A percentile compares a stretch with the other conserved stretches of the same genome.
Conservation (phyloP, 2,113 vertebrate genomes). For the Maylandia zebra region DNA sequence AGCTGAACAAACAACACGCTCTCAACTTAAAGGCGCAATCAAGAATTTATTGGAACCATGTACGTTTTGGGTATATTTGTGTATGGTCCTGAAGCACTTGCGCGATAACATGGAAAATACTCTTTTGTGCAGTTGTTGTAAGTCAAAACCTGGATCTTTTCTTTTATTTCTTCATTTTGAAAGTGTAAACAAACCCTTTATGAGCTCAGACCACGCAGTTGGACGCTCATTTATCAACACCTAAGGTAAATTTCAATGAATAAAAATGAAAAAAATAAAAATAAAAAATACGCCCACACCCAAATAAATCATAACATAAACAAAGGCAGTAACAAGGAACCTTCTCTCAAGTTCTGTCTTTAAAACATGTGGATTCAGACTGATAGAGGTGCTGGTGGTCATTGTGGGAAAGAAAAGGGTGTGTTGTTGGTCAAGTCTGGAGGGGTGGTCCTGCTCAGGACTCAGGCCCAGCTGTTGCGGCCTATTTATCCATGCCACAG, state of each 20-base stretch:
- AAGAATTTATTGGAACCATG: conserved; percentile 59
- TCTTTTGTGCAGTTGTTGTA: conserved; percentile 19
- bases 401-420: conserved; percentile 6
- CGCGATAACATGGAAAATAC: conserved; percentile 32
- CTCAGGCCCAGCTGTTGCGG: conserved; percentile 58
- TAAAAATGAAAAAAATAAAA: neutral
- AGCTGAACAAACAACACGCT: conserved; percentile 75
- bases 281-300: neutral
- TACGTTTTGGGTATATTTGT: conserved; percentile 42
- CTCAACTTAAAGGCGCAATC: conserved; percentile 58
- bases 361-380: conserved; percentile 12
- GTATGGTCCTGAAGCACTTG: conserved; percentile 9
- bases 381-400: neutral
- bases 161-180: neutral
- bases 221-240: conserved; percentile 16
- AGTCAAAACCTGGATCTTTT: neutral
- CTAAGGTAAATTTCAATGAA: conserved; percentile 15
- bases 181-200: conserved; percentile 28
- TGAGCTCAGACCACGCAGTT: neutral
- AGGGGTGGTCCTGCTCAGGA: conserved; percentile 56
- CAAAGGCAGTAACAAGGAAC: conserved; percentile 6
- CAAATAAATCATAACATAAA: conserved; percentile 32
- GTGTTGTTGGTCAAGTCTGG: conserved; percentile 48
- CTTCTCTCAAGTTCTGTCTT: neutral
- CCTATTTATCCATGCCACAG: conserved; percentile 49